These are phyloP conservation scores for Falco novaeseelandiae DNA, from an alignment of 2,797 vertebrate species.

Conservation along the genomic window DNA sequence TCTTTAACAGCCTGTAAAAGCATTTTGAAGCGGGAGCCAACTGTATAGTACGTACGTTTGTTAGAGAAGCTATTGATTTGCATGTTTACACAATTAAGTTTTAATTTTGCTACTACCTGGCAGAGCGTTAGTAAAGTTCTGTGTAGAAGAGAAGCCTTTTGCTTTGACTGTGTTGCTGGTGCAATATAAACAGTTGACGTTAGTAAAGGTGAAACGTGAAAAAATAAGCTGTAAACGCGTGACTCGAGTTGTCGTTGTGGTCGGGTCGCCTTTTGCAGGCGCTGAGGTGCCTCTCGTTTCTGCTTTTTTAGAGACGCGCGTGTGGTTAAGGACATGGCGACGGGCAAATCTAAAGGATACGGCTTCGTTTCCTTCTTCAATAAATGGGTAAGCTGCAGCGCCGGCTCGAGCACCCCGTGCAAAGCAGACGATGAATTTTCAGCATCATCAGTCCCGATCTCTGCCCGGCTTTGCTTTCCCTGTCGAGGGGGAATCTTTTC, in stretches of 20 bases:
- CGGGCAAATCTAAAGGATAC: conserved; percentile 98
- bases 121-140: conserved; percentile 23
- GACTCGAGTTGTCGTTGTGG: conserved; percentile 3
- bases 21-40: conserved; percentile 54
- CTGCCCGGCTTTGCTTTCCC: background rate
- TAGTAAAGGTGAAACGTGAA: conserved; percentile 60
- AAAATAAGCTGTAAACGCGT: conserved; percentile 52
- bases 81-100: conserved; percentile 71
- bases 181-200: conserved; percentile 54
- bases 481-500: no score
- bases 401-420: background rate
- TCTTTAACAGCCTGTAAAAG: conserved; percentile 61
- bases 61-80: conserved; percentile 73
- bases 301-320: conserved; percentile 90
- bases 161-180: conserved; percentile 49
- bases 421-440: background rate
- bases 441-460: fast-evolving
- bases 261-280: background rate
- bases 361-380: conserved; percentile 99
- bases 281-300: conserved; percentile 60
- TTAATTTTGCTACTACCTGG: conserved; percentile 62
- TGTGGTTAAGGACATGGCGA: conserved; percentile 98
- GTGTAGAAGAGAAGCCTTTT: conserved; percentile 57
- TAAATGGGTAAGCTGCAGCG: conserved; percentile 87
- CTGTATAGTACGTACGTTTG: conserved; percentile 44